Base-by-base conservation (phyloP, 2,113 vertebrate species). In the Pelobates fuscus region DNA sequence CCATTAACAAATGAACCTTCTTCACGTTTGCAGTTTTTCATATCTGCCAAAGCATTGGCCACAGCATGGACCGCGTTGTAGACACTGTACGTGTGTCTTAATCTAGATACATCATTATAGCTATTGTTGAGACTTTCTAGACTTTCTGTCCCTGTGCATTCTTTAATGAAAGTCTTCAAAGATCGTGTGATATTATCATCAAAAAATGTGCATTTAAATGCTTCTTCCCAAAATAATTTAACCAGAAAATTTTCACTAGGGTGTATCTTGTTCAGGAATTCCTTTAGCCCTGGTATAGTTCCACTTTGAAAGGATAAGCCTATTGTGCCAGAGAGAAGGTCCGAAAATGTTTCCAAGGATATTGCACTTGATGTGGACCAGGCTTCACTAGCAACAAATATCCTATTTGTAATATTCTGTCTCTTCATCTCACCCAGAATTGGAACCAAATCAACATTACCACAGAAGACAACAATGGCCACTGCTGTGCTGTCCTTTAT, bases 11-110 rank as follows among this genome's bases (percentile, higher is more conserved):
- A 49, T 3, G 58, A 37, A 7, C 57, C 41, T 18, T 14, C 8
- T 10, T 43, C 70, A 4, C 29, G 11, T 2, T 8, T 61, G 27
- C 58, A 62, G 21, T 24, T 52, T 18, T 21, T 21, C 4, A 52
- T 21, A 27, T 70, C 49, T 1, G 14, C 86, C 87, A 78, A 87
- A 84, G 79, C 89, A 88, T 43, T 80, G 55, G 44, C 88, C 84
- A 80, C 87, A 88, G 66, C 88, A 85, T 62, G 26, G 1, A 62
- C 70, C 17, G 70, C 70, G n/a, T 14, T 52, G 70, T 71, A 62
- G 26, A 71, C 26, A 24, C 49, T 71, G 70, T 71, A 71, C 1
- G 70, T 49, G 25, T 15, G 12, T 20, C 70, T 71, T 11, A 71
- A 29, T 41, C 18, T 61, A 5, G 69, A 71, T 3, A 61, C n/a